A percentile compares a stretch with the other conserved stretches of the same genome.
Evolutionary conservation across 1,140 invertebrate species (phyloP).

Genomic region (Ridgeia piscesae): DNA sequence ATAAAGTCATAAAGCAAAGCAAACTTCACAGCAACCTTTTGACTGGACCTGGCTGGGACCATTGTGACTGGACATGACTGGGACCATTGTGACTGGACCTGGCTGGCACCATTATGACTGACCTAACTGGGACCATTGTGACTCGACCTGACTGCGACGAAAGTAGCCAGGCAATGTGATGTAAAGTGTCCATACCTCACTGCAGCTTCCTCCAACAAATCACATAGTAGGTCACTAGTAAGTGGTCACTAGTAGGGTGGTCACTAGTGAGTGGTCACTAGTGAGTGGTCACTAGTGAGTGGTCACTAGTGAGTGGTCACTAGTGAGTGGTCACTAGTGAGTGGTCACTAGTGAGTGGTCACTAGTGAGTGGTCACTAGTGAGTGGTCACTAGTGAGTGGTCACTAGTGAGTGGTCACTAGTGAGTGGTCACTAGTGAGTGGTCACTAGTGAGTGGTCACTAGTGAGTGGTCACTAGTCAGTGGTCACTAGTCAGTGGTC

Average conservation of each 20-base stretch:
- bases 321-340: too few species aligned
- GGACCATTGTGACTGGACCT: not conserved
- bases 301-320: not conserved
- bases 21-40: not conserved
- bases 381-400: not conserved
- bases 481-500: not conserved
- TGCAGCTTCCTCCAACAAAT: not conserved
- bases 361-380: not conserved
- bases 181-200: not conserved
- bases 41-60: not conserved
- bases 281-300: not conserved
- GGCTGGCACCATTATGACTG: not conserved
- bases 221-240: not conserved
- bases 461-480: not conserved
- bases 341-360: not conserved
- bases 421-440: not conserved
- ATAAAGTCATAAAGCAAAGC: not conserved
- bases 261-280: not conserved
- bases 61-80: not conserved
- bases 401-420: not conserved
- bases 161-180: not conserved
- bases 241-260: not conserved
- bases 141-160: not conserved
- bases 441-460: not conserved
- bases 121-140: not conserved